Evolutionary conservation across 2,888 invertebrate genomes (phyloP).

Genomic region (Ceramica pisi): DNA sequence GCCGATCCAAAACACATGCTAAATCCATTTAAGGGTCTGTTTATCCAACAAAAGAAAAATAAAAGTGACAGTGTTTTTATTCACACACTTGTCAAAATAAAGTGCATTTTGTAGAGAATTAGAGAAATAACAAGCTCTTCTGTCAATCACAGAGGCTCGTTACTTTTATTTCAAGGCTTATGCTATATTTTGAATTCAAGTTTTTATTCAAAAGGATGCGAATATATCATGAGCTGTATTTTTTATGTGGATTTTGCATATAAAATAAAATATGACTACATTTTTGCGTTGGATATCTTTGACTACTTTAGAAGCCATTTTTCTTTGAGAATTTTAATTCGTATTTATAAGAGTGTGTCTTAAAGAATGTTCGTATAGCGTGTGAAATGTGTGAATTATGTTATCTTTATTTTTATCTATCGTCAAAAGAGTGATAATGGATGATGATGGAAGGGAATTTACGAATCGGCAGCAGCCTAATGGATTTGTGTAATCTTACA

Average conservation of each 20-base stretch:
- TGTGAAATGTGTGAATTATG: constrained; percentile 34
- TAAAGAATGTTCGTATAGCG: constrained; percentile 6
- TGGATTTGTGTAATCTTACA: constrained; percentile 31
- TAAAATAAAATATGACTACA: constrained; percentile 50
- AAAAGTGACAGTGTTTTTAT: constrained; percentile 52
- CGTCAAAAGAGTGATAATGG: constrained; percentile 38
- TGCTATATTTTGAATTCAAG: constrained; percentile 61
- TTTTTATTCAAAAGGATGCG: constrained; percentile 63
- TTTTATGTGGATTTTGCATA: constrained; percentile 56
- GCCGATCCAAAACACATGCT: constrained; percentile 28
- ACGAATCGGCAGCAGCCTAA: constrained; percentile 11
- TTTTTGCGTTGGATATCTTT: constrained; percentile 39
- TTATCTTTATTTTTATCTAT: constrained; percentile 38
- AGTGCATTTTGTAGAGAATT: constrained; percentile 64
- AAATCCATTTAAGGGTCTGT: constrained; percentile 25
- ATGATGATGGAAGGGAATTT: constrained; percentile 24
- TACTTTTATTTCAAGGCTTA: constrained; percentile 66
- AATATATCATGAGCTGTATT: constrained; percentile 54
- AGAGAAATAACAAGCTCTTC: constrained; percentile 77
- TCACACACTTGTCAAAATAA: constrained; percentile 66
- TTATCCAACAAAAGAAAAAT: constrained; percentile 51
- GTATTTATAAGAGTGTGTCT: not conserved
- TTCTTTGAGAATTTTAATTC: constrained; percentile 21
- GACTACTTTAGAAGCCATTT: constrained; percentile 19
- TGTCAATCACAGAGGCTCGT: constrained; percentile 74